phyloP scores from a whole-genome alignment of 2,113 vertebrate species.

The Mobula birostris region DNA sequence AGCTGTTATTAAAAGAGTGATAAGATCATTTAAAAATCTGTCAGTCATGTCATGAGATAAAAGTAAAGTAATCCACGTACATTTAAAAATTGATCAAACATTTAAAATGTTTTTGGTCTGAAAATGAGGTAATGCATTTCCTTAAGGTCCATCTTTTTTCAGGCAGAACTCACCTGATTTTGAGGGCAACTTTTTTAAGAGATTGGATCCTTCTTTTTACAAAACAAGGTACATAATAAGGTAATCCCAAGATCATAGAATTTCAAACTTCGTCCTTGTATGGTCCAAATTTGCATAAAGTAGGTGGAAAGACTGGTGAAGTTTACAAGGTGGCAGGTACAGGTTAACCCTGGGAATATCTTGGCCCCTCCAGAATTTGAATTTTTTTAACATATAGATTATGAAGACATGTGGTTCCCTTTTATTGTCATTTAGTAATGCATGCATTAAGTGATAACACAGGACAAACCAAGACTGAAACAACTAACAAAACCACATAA shows the following conservation, averaged over 20 bases:
- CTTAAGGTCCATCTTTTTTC: neutral
- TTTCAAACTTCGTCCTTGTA: neutral
- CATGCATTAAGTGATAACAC: too few relatives aligned
- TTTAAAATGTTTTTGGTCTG: neutral
- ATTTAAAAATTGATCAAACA: neutral
- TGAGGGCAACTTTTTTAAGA: neutral
- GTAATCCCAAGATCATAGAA: too few relatives aligned
- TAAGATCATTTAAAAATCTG: neutral
- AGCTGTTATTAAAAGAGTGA: constrained; percentile 10
- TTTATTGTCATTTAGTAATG: too few relatives aligned
- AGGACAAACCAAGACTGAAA: too few relatives aligned
- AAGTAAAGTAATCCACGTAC: neutral
- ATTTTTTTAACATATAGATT: too few relatives aligned
- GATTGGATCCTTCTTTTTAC: neutral
- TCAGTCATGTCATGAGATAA: neutral
- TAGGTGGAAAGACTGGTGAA: neutral
- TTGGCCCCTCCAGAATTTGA: too few relatives aligned
- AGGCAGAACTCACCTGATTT: neutral
- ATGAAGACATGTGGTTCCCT: too few relatives aligned
- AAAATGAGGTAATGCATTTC: neutral
- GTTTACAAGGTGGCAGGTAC: neutral
- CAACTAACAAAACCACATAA: too few relatives aligned
- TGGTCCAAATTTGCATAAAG: neutral
- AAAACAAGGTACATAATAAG: neutral
- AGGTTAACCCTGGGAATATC: neutral